Conservation (phyloP, 2,797 vertebrate genomes). For the Mormyrops attenuatus region DNA sequence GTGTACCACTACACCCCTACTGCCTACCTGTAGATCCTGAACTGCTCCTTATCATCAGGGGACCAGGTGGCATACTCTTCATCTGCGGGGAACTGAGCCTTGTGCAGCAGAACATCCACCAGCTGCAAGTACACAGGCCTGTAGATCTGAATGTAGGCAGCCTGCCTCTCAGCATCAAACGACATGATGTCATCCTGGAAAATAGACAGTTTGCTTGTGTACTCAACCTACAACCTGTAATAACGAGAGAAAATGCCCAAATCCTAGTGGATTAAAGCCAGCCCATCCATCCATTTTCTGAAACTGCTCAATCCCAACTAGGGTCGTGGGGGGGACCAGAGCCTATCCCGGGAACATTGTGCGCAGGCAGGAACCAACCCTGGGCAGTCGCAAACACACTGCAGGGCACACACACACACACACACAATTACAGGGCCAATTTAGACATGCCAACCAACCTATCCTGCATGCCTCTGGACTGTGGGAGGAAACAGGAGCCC, state of each 20-base stretch:
- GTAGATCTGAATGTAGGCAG: slow-evolving; percentile 92
- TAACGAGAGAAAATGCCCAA: not conserved
- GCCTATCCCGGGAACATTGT: no score
- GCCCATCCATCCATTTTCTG: no score
- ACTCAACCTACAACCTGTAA: not conserved
- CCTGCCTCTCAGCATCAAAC: slow-evolving; percentile 87
- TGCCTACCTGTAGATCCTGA: slow-evolving; percentile 89
- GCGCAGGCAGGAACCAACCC: no score
- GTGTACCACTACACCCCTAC: not conserved
- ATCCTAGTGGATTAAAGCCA: not conserved
- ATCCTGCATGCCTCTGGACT: no score
- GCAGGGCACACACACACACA: no score
- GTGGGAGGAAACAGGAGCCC: no score
- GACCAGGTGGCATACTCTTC: slow-evolving; percentile 94
- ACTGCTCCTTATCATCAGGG: slow-evolving; percentile 94
- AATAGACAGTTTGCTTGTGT: not conserved
- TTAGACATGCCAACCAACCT: no score
- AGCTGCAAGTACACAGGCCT: slow-evolving; percentile 95
- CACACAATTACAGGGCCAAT: no score
- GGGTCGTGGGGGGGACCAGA: no score
- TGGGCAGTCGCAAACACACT: no score
- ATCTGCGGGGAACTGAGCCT: slow-evolving; percentile 92
- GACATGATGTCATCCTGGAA: slow-evolving; percentile 92
- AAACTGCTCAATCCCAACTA: no score
- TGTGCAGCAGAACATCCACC: slow-evolving; percentile 92